Conservation (phyloP, 2,888 invertebrate genomes). For the Nematopogon swammerdamellus region DNA sequence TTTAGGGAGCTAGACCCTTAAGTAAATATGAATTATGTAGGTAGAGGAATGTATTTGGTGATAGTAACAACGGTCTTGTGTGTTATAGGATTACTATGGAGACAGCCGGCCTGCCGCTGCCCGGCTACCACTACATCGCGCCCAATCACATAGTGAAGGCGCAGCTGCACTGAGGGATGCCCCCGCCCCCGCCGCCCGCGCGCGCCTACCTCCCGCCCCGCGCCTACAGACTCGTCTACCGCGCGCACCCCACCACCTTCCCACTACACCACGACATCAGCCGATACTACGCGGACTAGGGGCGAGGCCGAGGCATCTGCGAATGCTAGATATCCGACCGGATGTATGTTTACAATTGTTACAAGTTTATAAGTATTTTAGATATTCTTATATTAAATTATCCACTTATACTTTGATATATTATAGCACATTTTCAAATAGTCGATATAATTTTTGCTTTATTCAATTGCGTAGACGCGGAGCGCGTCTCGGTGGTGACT, state of each 20-base stretch:
- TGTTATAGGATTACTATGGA: slow-evolving; percentile 91
- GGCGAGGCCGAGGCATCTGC: slow-evolving; percentile 7
- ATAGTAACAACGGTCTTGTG: slow-evolving; percentile 16
- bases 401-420: slow-evolving; percentile 38
- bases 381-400: slow-evolving; percentile 69
- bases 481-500: slow-evolving; percentile 13
- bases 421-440: not conserved
- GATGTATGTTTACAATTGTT: slow-evolving; percentile 56
- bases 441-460: not conserved
- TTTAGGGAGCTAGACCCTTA: too few species aligned
- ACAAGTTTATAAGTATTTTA: slow-evolving; percentile 64
- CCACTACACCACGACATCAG: slow-evolving; percentile 32
- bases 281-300: slow-evolving; percentile 27
- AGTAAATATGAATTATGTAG: too few species aligned
- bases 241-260: slow-evolving; percentile 32
- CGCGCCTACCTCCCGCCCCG: slow-evolving; percentile 21
- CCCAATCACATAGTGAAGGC: slow-evolving; percentile 92
- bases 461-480: slow-evolving; percentile 9
- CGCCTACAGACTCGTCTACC: slow-evolving; percentile 16
- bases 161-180: slow-evolving; percentile 75
- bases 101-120: slow-evolving; percentile 87
- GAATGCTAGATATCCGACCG: slow-evolving; percentile 28
- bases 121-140: slow-evolving; percentile 88
- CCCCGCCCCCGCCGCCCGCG: slow-evolving; percentile 27
- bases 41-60: too few species aligned